phyloP scores from a whole-genome alignment of 1,140 invertebrate genomes.

The Scaptomyza hsui region DNA sequence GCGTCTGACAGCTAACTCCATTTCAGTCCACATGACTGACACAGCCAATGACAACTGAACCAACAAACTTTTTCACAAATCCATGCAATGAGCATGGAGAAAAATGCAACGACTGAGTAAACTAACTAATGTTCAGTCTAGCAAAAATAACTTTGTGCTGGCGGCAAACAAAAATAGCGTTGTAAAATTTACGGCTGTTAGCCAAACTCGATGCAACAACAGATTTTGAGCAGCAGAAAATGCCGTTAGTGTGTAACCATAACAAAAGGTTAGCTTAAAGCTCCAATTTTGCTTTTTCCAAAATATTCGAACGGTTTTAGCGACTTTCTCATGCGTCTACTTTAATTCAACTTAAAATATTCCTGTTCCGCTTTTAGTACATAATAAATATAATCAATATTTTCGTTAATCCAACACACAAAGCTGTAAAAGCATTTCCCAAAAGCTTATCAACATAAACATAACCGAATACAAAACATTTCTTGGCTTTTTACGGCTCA shows the following conservation, averaged over 20 bases:
- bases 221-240: too few relatives aligned
- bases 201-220: not conserved
- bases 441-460: not conserved
- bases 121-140: constrained; percentile 3
- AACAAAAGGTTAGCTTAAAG: too few relatives aligned
- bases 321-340: too few relatives aligned
- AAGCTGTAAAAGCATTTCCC: not conserved
- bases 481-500: not conserved
- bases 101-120: constrained; percentile 2
- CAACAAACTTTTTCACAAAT: constrained; percentile 13
- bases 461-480: not conserved
- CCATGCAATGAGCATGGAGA: not conserved
- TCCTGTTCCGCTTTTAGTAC: too few relatives aligned
- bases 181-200: not conserved
- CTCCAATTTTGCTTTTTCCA: too few relatives aligned
- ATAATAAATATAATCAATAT: not conserved
- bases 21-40: constrained; percentile 19
- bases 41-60: constrained; percentile 2
- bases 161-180: not conserved
- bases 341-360: too few relatives aligned
- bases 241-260: too few relatives aligned
- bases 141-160: not conserved
- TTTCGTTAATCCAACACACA: not conserved
- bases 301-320: too few relatives aligned
- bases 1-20: constrained; percentile 36